These are phyloP conservation scores for Chrysopilus asiliformis DNA, from an alignment of 2,888 invertebrate genomes.

Conservation along the genomic window DNA sequence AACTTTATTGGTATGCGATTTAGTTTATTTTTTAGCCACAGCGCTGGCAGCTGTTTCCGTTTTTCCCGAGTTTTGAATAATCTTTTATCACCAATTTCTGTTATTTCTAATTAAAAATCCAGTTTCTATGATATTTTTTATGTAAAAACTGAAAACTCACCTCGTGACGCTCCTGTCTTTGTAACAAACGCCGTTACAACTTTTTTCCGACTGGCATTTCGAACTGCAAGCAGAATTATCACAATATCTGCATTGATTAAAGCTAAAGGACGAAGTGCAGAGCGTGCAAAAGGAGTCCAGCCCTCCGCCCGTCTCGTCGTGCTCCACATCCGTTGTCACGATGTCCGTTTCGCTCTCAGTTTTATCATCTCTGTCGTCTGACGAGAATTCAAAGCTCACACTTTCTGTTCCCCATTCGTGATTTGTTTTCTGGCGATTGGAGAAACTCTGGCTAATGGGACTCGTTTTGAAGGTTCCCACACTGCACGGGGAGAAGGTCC, in stretches of 20 bases:
- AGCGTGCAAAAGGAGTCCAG: constrained; percentile 34
- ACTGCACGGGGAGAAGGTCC: constrained; percentile 23
- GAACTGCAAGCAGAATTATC: constrained; percentile 32
- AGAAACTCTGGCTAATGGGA: constrained; percentile 22
- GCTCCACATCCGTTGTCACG: constrained; percentile 7
- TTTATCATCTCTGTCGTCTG: constrained; percentile 21
- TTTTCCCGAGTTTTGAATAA: too few species aligned
- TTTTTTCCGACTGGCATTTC: constrained; percentile 29
- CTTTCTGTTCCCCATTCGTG: constrained; percentile 22
- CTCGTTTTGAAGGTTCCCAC: constrained; percentile 18
- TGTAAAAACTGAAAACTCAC: too few species aligned
- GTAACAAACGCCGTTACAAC: constrained; percentile 19
- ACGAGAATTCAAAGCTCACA: constrained; percentile 28
- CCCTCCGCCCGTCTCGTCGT: constrained; percentile 11
- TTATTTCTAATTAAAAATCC: too few species aligned
- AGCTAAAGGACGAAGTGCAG: constrained; percentile 36
- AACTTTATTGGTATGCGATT: too few species aligned
- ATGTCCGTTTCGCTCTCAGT: constrained; percentile 10
- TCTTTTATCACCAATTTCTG: too few species aligned
- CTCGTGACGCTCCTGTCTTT: constrained; percentile 14
- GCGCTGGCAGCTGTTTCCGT: too few species aligned
- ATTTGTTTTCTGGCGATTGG: constrained; percentile 8
- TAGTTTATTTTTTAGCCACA: too few species aligned
- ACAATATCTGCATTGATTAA: constrained; percentile 31
- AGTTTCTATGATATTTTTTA: too few species aligned